Percentiles rank a stretch among this genome's conserved stretches.
These are phyloP conservation scores for Liparis tanakae DNA, from an alignment of 2,797 vertebrate genomes.

Conservation along the genomic window DNA sequence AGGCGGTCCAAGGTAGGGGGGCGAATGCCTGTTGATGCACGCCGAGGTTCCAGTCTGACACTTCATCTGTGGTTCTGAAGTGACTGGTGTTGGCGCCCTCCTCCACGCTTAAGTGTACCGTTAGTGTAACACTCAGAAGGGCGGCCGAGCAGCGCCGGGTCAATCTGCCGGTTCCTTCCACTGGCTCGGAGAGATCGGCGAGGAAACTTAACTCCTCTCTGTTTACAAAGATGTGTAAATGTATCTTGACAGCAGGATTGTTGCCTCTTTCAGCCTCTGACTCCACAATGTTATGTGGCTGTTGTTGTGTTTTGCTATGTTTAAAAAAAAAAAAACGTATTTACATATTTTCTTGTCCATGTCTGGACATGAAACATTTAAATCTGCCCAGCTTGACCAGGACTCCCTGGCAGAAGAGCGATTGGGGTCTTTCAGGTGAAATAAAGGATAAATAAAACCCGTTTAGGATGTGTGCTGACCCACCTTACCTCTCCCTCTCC, in stretches of 20 bases:
- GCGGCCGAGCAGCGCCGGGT: background rate
- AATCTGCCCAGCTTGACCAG: background rate
- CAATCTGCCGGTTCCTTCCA: background rate
- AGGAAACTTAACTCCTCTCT: background rate
- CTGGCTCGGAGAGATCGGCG: background rate
- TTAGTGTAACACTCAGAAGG: constrained; percentile 34
- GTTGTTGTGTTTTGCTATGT: background rate
- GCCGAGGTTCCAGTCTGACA: constrained; percentile 47
- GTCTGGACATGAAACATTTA: background rate
- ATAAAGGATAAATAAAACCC: background rate
- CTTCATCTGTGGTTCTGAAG: constrained; percentile 53
- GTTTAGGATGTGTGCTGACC: constrained; percentile 23
- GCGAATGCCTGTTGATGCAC: constrained; percentile 49
- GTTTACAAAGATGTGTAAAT: background rate
- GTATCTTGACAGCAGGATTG: background rate
- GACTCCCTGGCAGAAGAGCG: background rate
- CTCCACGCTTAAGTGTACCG: constrained; percentile 11
- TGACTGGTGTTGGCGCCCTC: constrained; percentile 39
- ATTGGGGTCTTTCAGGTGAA: background rate
- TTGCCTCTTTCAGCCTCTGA: background rate
- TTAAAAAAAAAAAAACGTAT: background rate
- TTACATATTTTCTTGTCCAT: background rate
- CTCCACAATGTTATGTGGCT: background rate
- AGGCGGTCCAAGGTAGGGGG: constrained; percentile 37
- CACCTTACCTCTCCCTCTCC: constrained; percentile 25